Base-by-base conservation (phyloP, 2,113 vertebrate genomes). In the Eolophus roseicapilla region DNA sequence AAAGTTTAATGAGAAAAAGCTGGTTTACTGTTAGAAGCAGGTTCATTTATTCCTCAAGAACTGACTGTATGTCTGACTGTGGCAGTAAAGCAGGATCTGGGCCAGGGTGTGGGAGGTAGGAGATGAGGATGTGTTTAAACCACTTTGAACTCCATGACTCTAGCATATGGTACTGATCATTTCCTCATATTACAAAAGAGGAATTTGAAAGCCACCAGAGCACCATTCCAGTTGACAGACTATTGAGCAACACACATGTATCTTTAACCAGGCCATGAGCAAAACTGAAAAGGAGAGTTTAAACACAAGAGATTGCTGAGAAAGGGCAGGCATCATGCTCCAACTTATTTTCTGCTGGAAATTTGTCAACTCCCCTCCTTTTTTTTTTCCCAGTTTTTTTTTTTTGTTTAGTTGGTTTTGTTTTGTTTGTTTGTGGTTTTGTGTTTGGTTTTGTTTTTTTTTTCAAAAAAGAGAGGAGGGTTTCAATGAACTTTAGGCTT, bases 71-170 rank as follows among this genome's bases (percentile, higher is more conserved):
- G 28, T 65, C 29, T 82, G 80, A 79, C 71, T 86, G n/a, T 46
- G 39, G 18, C 25, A 64, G 29, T 64, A 8, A 73, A 90, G 23
- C 20, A 80, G 52, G 55, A 63, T 83, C 12, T 85, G 35, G 57
- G 55, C 44, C 44, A 80, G 20, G 2, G 8, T 60, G 59, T 82
- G 43, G 6, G 43, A 63, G 28, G 31, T 83, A 70, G 86, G 37
- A 78, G 16, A 50, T 55, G 39, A 68, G 44, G 57, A 84, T 63
- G 7, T 85, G 44, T 71, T 88, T 78, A 76, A 90, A 85, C 15
- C 41, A 35, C 63, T 70, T 85, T 77, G 85, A 95, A 94, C 82
- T 92, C 55, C 17, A 9, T 86, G 75, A 71, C 67, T 92, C 14
- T 43, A 28, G 23, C 2, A 8, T 92, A 39, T 70, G 50, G 60